phyloP scores from a whole-genome alignment of 2,113 vertebrate species.

The Rhinopomastus cyanomelas region DNA sequence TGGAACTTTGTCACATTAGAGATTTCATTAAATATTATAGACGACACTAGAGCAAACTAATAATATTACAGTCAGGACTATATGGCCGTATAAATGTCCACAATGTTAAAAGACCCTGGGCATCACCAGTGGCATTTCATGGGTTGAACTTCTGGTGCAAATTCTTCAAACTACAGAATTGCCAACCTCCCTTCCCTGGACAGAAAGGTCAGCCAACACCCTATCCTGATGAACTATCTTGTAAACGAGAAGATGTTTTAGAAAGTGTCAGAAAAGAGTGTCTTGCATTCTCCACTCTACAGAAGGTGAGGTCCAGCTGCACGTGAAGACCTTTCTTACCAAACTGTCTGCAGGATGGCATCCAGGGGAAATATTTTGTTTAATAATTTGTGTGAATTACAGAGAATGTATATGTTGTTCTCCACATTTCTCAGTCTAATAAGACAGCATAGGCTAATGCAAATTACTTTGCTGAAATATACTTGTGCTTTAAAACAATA shows the following conservation, averaged over 20 bases:
- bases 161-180: background rate
- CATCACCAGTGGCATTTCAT: background rate
- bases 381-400: background rate
- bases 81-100: background rate
- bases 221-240: background rate
- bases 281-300: background rate
- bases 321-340: background rate
- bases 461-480: slow-evolving; percentile 16
- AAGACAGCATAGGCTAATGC: background rate
- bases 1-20: background rate
- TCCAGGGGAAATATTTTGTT: background rate
- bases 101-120: background rate
- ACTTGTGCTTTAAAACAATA: background rate
- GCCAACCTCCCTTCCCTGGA: background rate
- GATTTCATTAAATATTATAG: too few relatives aligned
- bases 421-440: background rate
- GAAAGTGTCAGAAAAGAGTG: background rate
- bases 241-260: background rate
- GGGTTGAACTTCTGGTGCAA: background rate
- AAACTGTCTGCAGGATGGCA: background rate
- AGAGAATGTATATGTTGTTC: background rate
- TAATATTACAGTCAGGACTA: background rate
- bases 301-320: background rate
- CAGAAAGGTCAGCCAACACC: background rate
- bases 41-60: too few relatives aligned